These are phyloP conservation scores for Protonemura montana DNA, from an alignment of 2,888 invertebrate species.

Conservation along the genomic window DNA sequence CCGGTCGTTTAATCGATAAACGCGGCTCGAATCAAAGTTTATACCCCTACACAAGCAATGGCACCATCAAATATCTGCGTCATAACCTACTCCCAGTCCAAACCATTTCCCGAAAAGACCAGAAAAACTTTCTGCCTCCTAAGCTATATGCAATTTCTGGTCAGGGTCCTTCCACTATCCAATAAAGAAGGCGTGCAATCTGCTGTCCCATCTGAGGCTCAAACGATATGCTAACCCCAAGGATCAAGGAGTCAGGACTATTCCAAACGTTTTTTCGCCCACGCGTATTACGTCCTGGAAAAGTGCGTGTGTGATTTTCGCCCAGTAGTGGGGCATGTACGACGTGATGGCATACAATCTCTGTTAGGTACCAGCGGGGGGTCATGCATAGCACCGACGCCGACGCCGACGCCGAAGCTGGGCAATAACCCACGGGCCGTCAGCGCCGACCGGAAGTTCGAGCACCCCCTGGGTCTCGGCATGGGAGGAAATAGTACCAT, in stretches of 20 bases:
- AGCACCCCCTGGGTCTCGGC: not conserved
- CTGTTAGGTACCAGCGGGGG: not conserved
- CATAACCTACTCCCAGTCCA: not conserved
- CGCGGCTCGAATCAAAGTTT: not conserved
- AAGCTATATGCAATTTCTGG: not conserved
- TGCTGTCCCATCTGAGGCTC: not conserved
- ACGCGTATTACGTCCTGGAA: not conserved
- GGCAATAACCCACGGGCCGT: not conserved
- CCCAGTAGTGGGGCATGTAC: not conserved
- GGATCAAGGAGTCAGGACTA: not conserved
- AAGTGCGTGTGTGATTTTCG: not conserved
- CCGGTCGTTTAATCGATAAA: not conserved
- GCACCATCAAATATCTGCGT: not conserved
- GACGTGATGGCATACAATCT: not conserved
- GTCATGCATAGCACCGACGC: not conserved
- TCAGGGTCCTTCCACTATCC: not conserved
- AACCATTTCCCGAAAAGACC: not conserved
- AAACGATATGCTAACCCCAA: slow-evolving; percentile 12
- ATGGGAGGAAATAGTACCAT: not conserved
- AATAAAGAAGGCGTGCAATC: not conserved
- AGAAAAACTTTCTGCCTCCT: not conserved
- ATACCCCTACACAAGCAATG: not conserved
- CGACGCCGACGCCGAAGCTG: not conserved
- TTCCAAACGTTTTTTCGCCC: not conserved
- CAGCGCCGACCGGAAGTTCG: not conserved